A percentile compares a stretch with the other conserved stretches of the same genome.
phyloP scores from a whole-genome alignment of 2,113 vertebrate species.

The Gila orcuttii region DNA sequence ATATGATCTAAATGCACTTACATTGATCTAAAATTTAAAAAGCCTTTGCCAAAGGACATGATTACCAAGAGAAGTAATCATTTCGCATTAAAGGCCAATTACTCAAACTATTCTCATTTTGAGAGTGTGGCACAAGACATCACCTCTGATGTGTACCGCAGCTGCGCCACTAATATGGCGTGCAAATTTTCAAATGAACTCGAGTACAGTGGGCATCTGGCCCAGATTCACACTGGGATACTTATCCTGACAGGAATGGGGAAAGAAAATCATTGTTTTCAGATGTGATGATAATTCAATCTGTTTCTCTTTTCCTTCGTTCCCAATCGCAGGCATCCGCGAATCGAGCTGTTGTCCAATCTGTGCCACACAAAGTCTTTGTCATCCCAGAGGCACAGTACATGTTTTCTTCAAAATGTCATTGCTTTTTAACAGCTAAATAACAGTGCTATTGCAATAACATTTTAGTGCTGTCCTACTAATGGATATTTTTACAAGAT shows the following conservation, averaged over 20 bases:
- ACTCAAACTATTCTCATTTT: conserved; percentile 1
- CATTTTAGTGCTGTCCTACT: conserved; percentile 57
- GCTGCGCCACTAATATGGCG: conserved; percentile 27
- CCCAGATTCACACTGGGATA: conserved; percentile 17
- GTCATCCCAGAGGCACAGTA: conserved; percentile 14
- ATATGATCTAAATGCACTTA: conserved; percentile 3
- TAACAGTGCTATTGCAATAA: conserved; percentile 67
- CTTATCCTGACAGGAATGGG: conserved; percentile 30
- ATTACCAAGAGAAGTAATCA: not conserved
- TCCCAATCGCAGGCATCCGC: not conserved
- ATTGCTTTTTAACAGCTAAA: conserved; percentile 52
- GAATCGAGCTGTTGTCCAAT: conserved; percentile 19
- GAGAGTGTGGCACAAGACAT: conserved; percentile 30
- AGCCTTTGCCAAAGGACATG: not conserved
- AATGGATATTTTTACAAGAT: conserved; percentile 61
- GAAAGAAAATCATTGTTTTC: conserved; percentile 24
- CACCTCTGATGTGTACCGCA: conserved; percentile 32
- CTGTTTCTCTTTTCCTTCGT: not conserved
- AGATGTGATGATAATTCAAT: conserved; percentile 29
- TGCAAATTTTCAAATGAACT: conserved; percentile 39
- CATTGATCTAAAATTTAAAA: not conserved
- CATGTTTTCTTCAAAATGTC: conserved; percentile 47
- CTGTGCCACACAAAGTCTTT: conserved; percentile 8
- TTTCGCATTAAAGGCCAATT: not conserved
- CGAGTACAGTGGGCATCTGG: conserved; percentile 35